phyloP scores from a whole-genome alignment of 2,113 vertebrate genomes.

The Microcebus griseorufus region DNA sequence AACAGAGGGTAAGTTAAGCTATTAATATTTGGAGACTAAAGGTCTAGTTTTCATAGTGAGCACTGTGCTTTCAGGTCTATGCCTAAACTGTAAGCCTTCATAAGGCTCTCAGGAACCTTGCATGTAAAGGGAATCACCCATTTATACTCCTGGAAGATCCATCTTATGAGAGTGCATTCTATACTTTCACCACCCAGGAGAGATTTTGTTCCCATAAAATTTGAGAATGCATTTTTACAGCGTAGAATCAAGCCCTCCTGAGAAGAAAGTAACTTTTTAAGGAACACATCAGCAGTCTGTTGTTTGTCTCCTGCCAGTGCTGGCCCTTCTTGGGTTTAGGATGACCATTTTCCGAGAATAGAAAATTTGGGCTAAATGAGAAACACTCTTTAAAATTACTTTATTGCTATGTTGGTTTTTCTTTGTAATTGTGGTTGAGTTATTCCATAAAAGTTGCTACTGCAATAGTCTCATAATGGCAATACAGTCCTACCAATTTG shows the following conservation, averaged over 20 bases:
- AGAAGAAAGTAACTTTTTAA: constrained; percentile 32
- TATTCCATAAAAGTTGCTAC: constrained; percentile 70
- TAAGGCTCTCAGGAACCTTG: background rate
- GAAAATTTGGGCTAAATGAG: constrained; percentile 65
- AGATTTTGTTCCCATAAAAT: constrained; percentile 15
- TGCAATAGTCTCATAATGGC: constrained; percentile 43
- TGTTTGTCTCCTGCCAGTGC: background rate
- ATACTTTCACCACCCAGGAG: background rate
- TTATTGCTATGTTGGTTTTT: constrained; percentile 71
- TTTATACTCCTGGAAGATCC: background rate
- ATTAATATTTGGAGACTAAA: background rate
- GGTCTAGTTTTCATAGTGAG: background rate
- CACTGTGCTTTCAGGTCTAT: background rate
- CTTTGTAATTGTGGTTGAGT: constrained; percentile 77
- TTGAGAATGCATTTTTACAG: background rate
- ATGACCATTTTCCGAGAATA: constrained; percentile 65
- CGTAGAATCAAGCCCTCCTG: background rate
- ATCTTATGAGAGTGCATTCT: background rate
- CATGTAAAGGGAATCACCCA: background rate
- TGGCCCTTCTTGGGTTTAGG: constrained; percentile 55
- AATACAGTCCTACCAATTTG: constrained; percentile 46
- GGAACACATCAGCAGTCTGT: background rate
- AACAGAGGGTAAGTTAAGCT: background rate
- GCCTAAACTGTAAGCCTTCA: background rate
- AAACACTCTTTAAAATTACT: constrained; percentile 70